Conservation (phyloP, 2,113 vertebrate species). For the Hystrix brachyura region DNA sequence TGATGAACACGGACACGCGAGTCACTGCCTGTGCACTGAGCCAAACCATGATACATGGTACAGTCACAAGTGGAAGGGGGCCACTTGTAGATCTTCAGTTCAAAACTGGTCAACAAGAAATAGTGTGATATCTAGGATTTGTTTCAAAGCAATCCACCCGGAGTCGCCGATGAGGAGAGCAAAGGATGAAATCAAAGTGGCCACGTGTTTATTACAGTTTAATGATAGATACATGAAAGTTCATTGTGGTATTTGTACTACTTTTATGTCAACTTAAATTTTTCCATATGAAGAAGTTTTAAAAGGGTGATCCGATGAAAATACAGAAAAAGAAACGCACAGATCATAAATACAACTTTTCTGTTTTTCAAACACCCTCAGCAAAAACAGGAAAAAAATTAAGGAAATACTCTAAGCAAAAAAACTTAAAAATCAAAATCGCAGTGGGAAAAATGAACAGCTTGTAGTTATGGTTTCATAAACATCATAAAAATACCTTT, state of each 20-base stretch:
- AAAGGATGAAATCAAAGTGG: background rate
- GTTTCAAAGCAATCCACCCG: background rate
- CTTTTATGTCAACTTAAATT: background rate
- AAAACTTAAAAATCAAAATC: slow-evolving; percentile 44
- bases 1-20: background rate
- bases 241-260: background rate
- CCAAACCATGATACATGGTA: background rate
- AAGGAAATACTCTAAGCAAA: slow-evolving; percentile 21
- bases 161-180: background rate
- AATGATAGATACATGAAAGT: background rate
- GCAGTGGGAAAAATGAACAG: background rate
- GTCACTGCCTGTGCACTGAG: background rate
- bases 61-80: background rate
- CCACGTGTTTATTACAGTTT: background rate
- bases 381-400: background rate
- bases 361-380: slow-evolving; percentile 21
- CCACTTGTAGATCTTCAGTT: background rate
- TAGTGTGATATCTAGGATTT: background rate
- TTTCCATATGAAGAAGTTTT: background rate
- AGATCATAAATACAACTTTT: background rate
- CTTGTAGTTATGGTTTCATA: background rate
- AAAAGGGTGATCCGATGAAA: background rate
- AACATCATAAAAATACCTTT: slow-evolving; percentile 22
- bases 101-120: background rate
- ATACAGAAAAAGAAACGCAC: background rate